Evolutionary conservation across 2,888 invertebrate genomes (phyloP), one percentile per base, ranked within the genome.

Genomic region (Mimas tiliae): DNA sequence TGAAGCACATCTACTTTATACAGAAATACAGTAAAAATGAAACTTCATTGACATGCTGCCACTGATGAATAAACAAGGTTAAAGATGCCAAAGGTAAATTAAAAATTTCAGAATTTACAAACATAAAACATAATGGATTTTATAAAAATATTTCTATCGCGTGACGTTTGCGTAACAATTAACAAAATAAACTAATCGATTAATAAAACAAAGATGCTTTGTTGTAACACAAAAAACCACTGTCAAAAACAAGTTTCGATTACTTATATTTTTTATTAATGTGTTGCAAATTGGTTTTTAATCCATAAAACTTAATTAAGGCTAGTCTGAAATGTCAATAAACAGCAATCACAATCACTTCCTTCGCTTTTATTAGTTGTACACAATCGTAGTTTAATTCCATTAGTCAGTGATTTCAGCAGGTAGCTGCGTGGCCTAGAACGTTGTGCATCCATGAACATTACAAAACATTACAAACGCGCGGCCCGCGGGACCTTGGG

Each of bases 381-480:
- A 42, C 19, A 58, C 42, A 42, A 58, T 58, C 0, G 38, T 42
- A 58, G 12, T 42, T n/a, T 19, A 42, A 9, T 38, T 42, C 2
- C 8, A 38, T 8, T 42, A 38, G 58, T 58, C 8, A n/a, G 38
- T 58, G 16, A 58, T 58, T 58, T 58, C 38, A 58, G 58, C 42
- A 58, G 16, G 38, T 58, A 58, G 6, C 34, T 55, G 55, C 42
- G 58, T 58, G 58, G 42, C 58, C 58, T 58, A 58, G 42, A 58
- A 38, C 58, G 58, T 8, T 42, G 58, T 58, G 42, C 58, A 58
- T 58, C 58, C 58, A 58, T 58, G 38, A 42, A 11, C n/a, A 58
- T 58, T 58, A 42, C 58, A 58, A 42, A 58, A 58, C 12, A 64
- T 64, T 52, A 42, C 16, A 19, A 65, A 65, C 51, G 38, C 38